Conservation (phyloP, 2,113 vertebrate genomes). For the Neofelis nebulosa region DNA sequence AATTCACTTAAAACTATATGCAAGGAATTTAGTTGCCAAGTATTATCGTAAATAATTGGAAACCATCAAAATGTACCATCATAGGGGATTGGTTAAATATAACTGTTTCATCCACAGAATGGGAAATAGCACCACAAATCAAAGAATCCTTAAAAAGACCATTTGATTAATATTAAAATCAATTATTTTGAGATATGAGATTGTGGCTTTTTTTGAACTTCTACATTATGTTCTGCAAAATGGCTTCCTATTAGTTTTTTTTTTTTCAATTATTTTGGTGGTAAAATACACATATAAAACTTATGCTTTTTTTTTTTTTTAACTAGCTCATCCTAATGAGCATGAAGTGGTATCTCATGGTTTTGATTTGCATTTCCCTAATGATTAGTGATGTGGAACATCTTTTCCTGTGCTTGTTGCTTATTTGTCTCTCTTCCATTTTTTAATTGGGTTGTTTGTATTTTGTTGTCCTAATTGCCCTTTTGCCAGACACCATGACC, state of each 20-base stretch:
- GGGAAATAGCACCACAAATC: not conserved
- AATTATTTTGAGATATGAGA: not conserved
- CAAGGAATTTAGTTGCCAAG: not conserved
- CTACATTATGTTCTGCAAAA: not conserved
- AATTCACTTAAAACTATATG: not conserved
- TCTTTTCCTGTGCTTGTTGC: not conserved
- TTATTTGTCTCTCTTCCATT: not conserved
- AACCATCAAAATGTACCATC: not conserved
- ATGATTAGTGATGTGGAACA: not conserved
- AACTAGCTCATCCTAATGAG: not conserved
- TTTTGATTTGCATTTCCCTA: not conserved
- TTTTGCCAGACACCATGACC: not conserved
- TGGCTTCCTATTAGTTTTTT: not conserved
- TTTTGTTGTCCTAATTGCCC: not conserved
- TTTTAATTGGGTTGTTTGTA: not conserved
- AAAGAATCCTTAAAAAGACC: not conserved
- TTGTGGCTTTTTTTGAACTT: not conserved
- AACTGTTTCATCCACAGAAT: not conserved
- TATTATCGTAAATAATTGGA: not conserved
- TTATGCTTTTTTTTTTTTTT: not conserved
- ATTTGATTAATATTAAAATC: not conserved
- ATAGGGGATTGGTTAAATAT: not conserved
- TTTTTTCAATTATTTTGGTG: not conserved
- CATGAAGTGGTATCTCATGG: not conserved
- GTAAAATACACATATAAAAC: not conserved